Evolutionary conservation across 2,888 invertebrate genomes (phyloP), one percentile per base, ranked within the genome.

Genomic region (Limnephilus marmoratus): DNA sequence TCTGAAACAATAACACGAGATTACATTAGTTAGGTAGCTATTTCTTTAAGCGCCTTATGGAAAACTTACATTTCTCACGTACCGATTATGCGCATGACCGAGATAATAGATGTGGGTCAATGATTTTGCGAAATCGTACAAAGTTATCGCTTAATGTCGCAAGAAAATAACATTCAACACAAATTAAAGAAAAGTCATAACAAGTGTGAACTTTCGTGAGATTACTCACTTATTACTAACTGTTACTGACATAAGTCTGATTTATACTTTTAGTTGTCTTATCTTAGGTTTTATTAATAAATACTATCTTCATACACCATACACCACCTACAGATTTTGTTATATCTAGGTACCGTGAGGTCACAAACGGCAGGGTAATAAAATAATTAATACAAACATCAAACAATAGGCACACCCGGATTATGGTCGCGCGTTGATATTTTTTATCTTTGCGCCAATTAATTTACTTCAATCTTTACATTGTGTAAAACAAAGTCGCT

Each of bases 1-100:
- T 49, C 93, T 93, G 92, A 34, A 93, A 93, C 93, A 93, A 93
- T 90, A 85, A 85, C 81, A 91, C 29, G 82, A 7, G 45, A 34
- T 41, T 31, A 82, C n/a, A 91, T 91, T 68, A 49, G 80, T 18
- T 37, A 53, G 45, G 45, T 81, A 49, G 31, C 31, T 91, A 15
- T 81, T 68, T 18, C 87, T 45, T 12, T 45, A 45, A 45, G 45
- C 80, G 31, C n/a, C n/a, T 86, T 85, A 81, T 91, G 49, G 80
- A 80, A 85, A 41, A 37, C 31, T 81, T 68, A 18, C 13, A 53
- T 34, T 82, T 90, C 68, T 90, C 90, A 87, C 68, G 68, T 87
- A 87, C 49, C 41, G 86, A 68, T 45, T 37, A 86, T 45, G 86
- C 86, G 29, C 86, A 24, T n/a, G 41, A 41, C 45, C 83, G 83